These are phyloP conservation scores for Archegozetes longisetosus DNA, from an alignment of 1,140 invertebrate genomes.

Conservation along the genomic window DNA sequence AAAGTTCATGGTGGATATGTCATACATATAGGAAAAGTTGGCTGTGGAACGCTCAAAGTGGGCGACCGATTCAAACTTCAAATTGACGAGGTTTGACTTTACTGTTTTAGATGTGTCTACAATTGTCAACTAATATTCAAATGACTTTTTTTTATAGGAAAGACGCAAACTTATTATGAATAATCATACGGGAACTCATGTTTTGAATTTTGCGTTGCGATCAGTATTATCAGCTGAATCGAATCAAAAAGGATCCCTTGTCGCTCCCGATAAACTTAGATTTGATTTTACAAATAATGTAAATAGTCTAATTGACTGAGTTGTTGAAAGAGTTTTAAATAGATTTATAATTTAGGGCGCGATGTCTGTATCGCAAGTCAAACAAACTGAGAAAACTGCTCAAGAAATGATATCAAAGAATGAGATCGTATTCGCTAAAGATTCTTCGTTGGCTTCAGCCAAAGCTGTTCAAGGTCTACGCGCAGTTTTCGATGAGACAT, in stretches of 20 bases:
- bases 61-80: slow-evolving; percentile 69
- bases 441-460: slow-evolving; percentile 60
- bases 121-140: no score
- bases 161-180: slow-evolving; percentile 82
- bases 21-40: slow-evolving; percentile 59
- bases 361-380: slow-evolving; percentile 70
- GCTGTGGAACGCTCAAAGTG: slow-evolving; percentile 55
- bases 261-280: slow-evolving; percentile 83
- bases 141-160: slow-evolving; percentile 28
- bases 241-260: slow-evolving; percentile 95
- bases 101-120: neutral
- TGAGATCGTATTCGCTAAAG: slow-evolving; percentile 72
- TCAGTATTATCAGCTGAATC: slow-evolving; percentile 72
- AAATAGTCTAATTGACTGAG: slow-evolving; percentile 8
- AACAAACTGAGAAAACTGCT: slow-evolving; percentile 59
- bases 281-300: slow-evolving; percentile 96
- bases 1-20: slow-evolving; percentile 93
- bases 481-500: slow-evolving; percentile 97
- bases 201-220: slow-evolving; percentile 84
- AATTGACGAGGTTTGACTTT: slow-evolving; percentile 47
- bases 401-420: slow-evolving; percentile 62
- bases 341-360: slow-evolving; percentile 38
- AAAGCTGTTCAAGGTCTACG: slow-evolving; percentile 85
- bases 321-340: neutral
- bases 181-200: slow-evolving; percentile 97